These are phyloP conservation scores for Edolisoma coerulescens DNA, from an alignment of 2,113 vertebrate genomes.

Conservation along the genomic window DNA sequence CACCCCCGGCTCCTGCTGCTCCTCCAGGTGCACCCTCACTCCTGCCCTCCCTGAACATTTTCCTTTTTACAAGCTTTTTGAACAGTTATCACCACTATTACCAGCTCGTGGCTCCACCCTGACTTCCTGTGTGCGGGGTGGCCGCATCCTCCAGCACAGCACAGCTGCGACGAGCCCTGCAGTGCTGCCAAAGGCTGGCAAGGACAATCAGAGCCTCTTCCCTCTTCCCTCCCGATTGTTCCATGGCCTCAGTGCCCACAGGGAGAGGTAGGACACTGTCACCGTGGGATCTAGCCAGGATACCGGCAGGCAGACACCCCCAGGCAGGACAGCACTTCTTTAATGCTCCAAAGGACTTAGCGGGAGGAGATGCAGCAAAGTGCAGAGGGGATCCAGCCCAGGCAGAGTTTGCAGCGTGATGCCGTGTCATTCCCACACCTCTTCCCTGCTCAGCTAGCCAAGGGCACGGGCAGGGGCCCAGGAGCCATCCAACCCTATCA, in stretches of 20 bases:
- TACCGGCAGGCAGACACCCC: rapidly evolving
- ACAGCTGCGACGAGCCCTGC: neutral
- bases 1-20: rapidly evolving
- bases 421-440: neutral
- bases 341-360: neutral
- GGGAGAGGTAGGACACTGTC: neutral
- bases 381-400: neutral
- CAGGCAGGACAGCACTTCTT: neutral
- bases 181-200: neutral
- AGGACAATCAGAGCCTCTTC: neutral
- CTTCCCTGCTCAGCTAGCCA: neutral
- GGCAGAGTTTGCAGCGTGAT: rapidly evolving
- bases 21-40: neutral
- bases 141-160: neutral
- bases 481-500: rapidly evolving
- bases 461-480: rapidly evolving
- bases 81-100: neutral
- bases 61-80: neutral
- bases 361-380: neutral
- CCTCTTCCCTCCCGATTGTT: neutral
- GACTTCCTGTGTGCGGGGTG: too few species aligned
- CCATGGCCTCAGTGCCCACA: rapidly evolving
- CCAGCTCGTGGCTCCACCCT: neutral
- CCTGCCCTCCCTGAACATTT: neutral
- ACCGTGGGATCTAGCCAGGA: rapidly evolving